Conservation (phyloP, 2,113 vertebrate species). For the Nestor notabilis region DNA sequence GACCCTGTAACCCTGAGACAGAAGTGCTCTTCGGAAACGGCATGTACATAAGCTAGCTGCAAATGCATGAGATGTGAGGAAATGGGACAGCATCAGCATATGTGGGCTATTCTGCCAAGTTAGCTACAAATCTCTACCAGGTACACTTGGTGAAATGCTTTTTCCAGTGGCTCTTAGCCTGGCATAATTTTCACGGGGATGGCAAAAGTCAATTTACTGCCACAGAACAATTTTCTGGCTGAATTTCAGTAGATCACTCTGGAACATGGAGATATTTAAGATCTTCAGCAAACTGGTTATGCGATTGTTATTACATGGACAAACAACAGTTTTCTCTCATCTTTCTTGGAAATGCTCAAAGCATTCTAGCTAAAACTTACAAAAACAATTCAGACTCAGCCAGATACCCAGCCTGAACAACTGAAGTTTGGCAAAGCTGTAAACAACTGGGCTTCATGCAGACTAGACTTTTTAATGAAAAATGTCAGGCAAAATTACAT, state of each 20-base stretch:
- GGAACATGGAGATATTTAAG: background rate
- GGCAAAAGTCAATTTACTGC: background rate
- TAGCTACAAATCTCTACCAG: background rate
- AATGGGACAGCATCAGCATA: background rate
- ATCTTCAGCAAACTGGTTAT: background rate
- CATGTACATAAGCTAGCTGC: background rate
- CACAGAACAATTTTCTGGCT: background rate
- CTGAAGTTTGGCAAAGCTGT: conserved; percentile 19
- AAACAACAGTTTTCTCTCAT: conserved; percentile 30
- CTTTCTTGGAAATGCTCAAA: conserved; percentile 53
- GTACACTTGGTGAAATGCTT: background rate
- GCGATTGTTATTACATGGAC: conserved; percentile 22
- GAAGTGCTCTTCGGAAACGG: background rate
- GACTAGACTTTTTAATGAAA: background rate
- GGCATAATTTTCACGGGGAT: background rate
- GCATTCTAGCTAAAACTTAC: conserved; percentile 31
- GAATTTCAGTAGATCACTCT: background rate
- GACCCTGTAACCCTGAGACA: background rate
- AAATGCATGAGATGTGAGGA: background rate
- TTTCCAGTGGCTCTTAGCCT: background rate
- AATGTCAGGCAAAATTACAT: background rate
- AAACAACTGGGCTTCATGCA: conserved; percentile 3
- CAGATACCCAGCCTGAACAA: conserved; percentile 36
- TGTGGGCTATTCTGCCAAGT: background rate
- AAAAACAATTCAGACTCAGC: conserved; percentile 16